Evolutionary conservation across 2,797 vertebrate species (phyloP).

Genomic region (Cynodonichthys magdalenae): DNA sequence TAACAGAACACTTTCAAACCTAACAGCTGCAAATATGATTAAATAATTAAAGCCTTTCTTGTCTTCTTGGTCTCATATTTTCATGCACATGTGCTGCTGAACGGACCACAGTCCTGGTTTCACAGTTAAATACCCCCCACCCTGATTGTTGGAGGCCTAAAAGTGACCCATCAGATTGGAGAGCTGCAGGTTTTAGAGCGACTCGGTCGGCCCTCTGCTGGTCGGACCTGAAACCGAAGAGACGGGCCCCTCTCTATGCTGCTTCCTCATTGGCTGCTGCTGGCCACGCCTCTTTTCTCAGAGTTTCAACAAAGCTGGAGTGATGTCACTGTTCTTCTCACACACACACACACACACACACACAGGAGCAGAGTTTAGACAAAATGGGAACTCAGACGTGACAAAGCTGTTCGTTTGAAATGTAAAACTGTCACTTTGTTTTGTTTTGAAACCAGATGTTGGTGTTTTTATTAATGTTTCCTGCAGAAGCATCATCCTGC

Average conservation of each 20-base stretch:
- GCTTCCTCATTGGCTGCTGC: conserved; percentile 55
- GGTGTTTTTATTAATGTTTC: too few relatives aligned
- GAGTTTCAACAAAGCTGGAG: conserved; percentile 63
- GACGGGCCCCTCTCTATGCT: conserved; percentile 63
- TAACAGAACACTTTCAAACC: too few relatives aligned
- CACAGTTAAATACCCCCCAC: too few relatives aligned
- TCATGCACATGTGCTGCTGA: too few relatives aligned
- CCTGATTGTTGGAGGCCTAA: too few relatives aligned
- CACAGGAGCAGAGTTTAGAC: conserved; percentile 24
- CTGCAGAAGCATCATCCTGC: too few relatives aligned
- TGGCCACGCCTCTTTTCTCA: conserved; percentile 56
- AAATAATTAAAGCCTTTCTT: too few relatives aligned
- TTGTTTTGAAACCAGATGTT: too few relatives aligned
- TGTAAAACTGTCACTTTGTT: too few relatives aligned
- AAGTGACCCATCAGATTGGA: neutral
- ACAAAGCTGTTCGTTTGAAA: neutral
- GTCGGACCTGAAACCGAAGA: conserved; percentile 29
- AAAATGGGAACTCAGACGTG: conserved; percentile 50
- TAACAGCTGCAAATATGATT: too few relatives aligned
- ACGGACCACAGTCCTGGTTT: too few relatives aligned
- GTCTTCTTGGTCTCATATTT: too few relatives aligned
- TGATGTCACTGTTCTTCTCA: conserved; percentile 51
- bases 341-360: neutral
- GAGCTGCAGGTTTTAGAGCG: neutral
- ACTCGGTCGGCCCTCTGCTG: conserved; percentile 62